Evolutionary conservation across 1,140 invertebrate genomes (phyloP).

Genomic region (Neotoxoptera formosana): DNA sequence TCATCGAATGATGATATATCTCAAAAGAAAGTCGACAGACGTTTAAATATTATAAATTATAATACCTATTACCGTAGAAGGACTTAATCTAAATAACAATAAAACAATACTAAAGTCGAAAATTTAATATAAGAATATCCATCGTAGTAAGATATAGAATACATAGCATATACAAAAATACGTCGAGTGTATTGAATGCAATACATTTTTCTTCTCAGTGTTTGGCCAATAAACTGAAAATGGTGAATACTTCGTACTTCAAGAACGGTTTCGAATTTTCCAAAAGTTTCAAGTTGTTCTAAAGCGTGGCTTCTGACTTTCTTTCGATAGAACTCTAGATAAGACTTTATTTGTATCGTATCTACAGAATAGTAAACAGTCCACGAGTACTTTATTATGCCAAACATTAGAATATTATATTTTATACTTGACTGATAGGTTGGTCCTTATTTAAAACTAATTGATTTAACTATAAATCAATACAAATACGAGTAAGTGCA

Average conservation of each 20-base stretch:
- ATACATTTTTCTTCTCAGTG: not conserved
- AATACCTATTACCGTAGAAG: not conserved
- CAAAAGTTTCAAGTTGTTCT: not conserved
- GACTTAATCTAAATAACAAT: not conserved
- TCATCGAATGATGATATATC: not conserved
- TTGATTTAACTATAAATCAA: not conserved
- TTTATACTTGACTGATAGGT: not conserved
- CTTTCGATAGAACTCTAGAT: not conserved
- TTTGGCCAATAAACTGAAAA: not conserved
- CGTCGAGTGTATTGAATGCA: not conserved
- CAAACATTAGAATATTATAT: too few relatives aligned
- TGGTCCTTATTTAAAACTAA: not conserved
- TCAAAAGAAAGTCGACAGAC: not conserved
- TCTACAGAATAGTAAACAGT: not conserved
- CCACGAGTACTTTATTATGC: not conserved
- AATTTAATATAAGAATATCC: not conserved
- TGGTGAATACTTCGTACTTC: not conserved
- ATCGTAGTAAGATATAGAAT: not conserved
- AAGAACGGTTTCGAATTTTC: not conserved
- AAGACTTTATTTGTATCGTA: not conserved
- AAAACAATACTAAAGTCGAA: not conserved
- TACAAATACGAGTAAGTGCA: not conserved
- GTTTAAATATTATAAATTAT: not conserved
- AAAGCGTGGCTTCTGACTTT: not conserved
- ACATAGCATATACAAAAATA: not conserved